These are phyloP conservation scores for Poeciliopsis prolifica DNA, from an alignment of 2,113 vertebrate species.

Conservation along the genomic window DNA sequence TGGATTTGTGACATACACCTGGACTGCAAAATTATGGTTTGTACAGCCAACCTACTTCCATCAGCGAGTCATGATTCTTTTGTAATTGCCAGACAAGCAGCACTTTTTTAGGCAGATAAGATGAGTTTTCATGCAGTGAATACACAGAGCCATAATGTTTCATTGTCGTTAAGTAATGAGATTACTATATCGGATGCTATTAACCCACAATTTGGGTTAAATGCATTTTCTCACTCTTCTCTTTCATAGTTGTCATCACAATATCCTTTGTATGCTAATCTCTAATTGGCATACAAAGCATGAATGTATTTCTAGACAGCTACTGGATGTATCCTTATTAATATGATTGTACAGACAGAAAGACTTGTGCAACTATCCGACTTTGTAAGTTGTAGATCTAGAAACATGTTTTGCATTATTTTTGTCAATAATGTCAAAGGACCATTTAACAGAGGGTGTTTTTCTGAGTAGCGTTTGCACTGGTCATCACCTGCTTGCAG, in stretches of 20 bases:
- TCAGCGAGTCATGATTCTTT: neutral
- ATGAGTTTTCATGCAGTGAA: neutral
- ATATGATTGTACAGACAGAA: too few relatives aligned
- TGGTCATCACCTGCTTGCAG: neutral
- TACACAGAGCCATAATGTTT: too few relatives aligned
- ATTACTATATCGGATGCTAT: too few relatives aligned
- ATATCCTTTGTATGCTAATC: neutral
- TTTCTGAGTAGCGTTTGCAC: neutral
- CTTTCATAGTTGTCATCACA: too few relatives aligned
- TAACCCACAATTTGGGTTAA: too few relatives aligned
- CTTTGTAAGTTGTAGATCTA: too few relatives aligned
- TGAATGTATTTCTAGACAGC: neutral
- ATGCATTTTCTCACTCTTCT: too few relatives aligned
- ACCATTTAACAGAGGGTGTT: too few relatives aligned
- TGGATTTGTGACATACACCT: conserved; percentile 22
- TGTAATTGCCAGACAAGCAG: neutral
- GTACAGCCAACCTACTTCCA: neutral
- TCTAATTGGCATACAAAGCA: neutral
- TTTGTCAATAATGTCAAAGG: neutral
- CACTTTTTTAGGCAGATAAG: neutral
- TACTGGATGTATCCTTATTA: too few relatives aligned
- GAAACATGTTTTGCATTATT: too few relatives aligned
- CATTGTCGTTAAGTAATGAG: too few relatives aligned
- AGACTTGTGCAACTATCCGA: too few relatives aligned
- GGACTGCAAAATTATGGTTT: neutral